Conservation (phyloP, 2,888 invertebrate genomes). For the Agrotis exclamationis region DNA sequence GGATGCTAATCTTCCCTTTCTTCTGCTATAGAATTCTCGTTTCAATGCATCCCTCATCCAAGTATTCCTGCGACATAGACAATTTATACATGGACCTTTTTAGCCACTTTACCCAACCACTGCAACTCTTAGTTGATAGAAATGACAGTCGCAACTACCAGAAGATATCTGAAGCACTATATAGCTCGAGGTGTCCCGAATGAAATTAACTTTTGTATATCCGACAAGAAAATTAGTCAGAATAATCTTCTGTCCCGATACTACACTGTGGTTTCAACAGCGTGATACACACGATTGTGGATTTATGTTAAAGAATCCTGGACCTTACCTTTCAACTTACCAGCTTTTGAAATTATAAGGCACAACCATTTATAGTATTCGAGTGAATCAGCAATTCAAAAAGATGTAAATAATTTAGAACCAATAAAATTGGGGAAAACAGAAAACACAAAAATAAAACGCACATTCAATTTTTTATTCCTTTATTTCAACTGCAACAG, state of each 20-base stretch:
- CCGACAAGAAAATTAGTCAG: background rate
- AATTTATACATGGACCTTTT: background rate
- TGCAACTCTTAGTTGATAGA: background rate
- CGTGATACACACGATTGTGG: too few species aligned
- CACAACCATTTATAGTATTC: background rate
- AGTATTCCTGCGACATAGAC: too few species aligned
- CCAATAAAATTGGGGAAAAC: background rate
- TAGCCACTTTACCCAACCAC: background rate
- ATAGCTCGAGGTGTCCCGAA: background rate
- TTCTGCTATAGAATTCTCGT: too few species aligned
- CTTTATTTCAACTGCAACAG: background rate
- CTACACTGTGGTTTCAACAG: too few species aligned
- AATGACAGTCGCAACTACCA: background rate
- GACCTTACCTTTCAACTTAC: background rate
- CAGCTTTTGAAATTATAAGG: background rate
- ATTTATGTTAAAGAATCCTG: background rate
- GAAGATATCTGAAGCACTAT: too few species aligned
- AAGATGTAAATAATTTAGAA: background rate
- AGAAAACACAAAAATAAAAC: background rate
- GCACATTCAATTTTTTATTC: background rate
- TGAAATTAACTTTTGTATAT: background rate
- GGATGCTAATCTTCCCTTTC: too few species aligned
- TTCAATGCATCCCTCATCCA: too few species aligned
- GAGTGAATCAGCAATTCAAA: background rate
- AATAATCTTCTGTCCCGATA: background rate